Base-by-base conservation (phyloP, 2,113 vertebrate genomes). In the Willisornis vidua region DNA sequence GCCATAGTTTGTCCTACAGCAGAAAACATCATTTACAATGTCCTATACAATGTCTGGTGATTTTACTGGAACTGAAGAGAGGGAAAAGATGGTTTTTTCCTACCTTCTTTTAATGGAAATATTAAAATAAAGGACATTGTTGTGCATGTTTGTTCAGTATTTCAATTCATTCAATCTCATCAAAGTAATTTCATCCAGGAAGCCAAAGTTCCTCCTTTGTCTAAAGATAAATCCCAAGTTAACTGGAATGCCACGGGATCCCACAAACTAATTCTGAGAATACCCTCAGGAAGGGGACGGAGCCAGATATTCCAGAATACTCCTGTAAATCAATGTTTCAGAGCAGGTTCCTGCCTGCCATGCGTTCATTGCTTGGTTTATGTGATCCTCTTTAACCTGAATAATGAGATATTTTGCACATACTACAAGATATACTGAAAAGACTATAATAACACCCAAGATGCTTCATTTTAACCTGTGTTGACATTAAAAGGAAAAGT, bases 301-400 rank as follows among this genome's bases (percentile, higher is more conserved):
- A 70, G 68, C 4, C 49, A 65, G 14, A 14, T 39, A 24, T 54
- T 57, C 80, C 52, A 52, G 87, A 65, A 29, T 3, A 10, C 33
- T 49, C 20, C 10, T 3, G 1, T 28, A 54, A 71, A 23, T 28
- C 31, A 0, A 2, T 1, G 2, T 79, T 49, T 57, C 72, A 33
- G 29, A 61, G 39, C 43, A 67, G n/a, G 11, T 62, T 33, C 2
- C 19, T 49, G 48, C 12, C 37, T 54, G 55, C 17, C 35, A 18
- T 13, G 7, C 9, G 12, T 22, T 62, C 7, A 29, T 26, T n/a
- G 65, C 22, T 58, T 35, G 12, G 4, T 45, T 66, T 26, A 43
- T 13, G 10, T 41, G 37, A 19, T 61, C 9, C 5, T 73, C 31
- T 62, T 66, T 37, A 71, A 62, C 25, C 52, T n/a, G 33, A 72